Percentiles rank a stretch among this genome's conserved stretches.
These are phyloP conservation scores for Odontocerum albicorne DNA, from an alignment of 2,888 invertebrate species.

Conservation along the genomic window DNA sequence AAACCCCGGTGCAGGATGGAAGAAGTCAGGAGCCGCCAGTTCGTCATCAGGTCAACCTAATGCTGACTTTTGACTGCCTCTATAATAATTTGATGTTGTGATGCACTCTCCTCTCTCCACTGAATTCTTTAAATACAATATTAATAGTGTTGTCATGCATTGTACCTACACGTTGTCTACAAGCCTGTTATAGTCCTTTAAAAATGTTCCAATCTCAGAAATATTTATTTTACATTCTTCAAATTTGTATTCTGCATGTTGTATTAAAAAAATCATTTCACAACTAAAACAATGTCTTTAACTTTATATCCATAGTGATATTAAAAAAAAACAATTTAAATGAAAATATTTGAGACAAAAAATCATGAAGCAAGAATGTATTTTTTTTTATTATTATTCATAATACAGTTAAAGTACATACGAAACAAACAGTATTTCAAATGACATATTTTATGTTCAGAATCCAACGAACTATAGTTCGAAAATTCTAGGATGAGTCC, in stretches of 20 bases:
- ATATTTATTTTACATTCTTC: conserved; percentile 1
- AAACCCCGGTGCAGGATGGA: conserved; percentile 13
- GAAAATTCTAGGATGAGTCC: too few species aligned
- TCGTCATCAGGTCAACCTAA: conserved; percentile 5
- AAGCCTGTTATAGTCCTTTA: neutral
- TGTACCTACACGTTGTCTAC: neutral
- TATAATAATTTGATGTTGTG: conserved; percentile 4
- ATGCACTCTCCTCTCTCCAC: conserved; percentile 4
- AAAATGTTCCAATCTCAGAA: neutral
- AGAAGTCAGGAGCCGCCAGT: neutral
- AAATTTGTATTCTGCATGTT: too few species aligned
- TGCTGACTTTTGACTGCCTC: conserved; percentile 2
- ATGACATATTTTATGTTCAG: too few species aligned
- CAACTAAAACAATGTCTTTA: neutral
- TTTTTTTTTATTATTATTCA: too few species aligned
- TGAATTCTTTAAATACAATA: neutral
- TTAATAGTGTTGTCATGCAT: neutral
- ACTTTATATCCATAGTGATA: neutral
- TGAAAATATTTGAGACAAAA: conserved; percentile 4
- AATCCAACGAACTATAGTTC: too few species aligned
- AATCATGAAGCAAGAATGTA: too few species aligned
- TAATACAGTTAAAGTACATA: too few species aligned
- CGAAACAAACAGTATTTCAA: too few species aligned
- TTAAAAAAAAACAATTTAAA: neutral
- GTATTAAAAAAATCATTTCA: too few species aligned